These are phyloP conservation scores for Linepithema humile DNA, from an alignment of 1,140 invertebrate genomes.

Conservation along the genomic window DNA sequence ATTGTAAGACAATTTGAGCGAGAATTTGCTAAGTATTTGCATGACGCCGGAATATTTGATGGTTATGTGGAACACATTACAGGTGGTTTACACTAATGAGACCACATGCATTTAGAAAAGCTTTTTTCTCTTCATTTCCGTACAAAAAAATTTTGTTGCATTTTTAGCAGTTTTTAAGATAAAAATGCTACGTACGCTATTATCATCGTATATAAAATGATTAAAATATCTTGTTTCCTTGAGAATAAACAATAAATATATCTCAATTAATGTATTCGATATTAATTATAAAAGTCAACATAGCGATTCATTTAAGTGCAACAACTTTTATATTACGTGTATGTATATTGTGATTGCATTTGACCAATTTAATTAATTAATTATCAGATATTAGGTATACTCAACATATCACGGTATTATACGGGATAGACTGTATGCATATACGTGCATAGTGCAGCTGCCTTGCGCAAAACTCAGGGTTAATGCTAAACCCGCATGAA, in stretches of 20 bases:
- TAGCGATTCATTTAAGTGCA: not conserved
- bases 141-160: no score
- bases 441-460: not conserved
- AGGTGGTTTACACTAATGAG: not conserved
- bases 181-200: not conserved
- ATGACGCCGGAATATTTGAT: slow-evolving; percentile 30
- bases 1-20: slow-evolving; percentile 44
- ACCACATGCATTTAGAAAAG: not conserved
- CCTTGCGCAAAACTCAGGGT: slow-evolving; percentile 32
- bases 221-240: not conserved
- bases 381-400: slow-evolving; percentile 11
- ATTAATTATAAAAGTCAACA: not conserved
- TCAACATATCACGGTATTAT: slow-evolving; percentile 11
- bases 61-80: slow-evolving; percentile 17
- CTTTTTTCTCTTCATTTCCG: no score
- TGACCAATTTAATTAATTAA: slow-evolving; percentile 18
- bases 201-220: no score
- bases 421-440: slow-evolving; percentile 6
- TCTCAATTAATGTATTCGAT: not conserved
- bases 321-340: no score
- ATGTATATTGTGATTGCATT: no score
- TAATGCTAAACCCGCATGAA: slow-evolving; percentile 41
- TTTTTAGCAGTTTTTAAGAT: no score
- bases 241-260: not conserved
- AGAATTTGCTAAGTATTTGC: slow-evolving; percentile 31